Base-by-base conservation (phyloP, 1,140 invertebrate genomes). In the Aphidius gifuensis region DNA sequence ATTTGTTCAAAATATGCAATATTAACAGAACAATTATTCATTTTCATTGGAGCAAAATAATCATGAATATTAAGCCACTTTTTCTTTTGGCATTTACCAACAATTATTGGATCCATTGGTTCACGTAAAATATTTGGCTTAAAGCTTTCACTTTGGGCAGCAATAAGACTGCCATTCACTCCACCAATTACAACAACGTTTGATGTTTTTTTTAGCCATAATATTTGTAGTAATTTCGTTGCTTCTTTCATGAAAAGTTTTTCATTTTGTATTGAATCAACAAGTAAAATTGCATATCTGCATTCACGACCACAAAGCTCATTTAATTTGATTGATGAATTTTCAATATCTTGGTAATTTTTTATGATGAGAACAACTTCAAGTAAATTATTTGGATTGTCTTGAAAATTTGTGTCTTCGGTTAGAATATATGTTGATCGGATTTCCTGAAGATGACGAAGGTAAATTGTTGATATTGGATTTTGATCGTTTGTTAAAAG, bases 241-340 rank as follows among this genome's bases (percentile, higher is more conserved):
- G 63, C 51, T 1, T 71, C 57, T 1, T 55, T 16, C 6, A 72
- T 46, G 6, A 79, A 76, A 5, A 49, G 58, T 2, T 62, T 54
- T 39, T 72, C 44, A 6, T 68, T 49, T 0, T 16, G 16, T 43
- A 68, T 75, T 7, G 6, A 6, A 1, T 8, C 49, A 0, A 59
- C 61, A 5, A 74, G 3, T 32, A 73, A 64, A 6, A 64, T 42
- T 3, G 71, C n/a, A 43, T 68, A 73, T 23, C 38, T 23, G 57
- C 76, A 77, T 0, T 67, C 68, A 4, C 48, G 8, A 6, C 64
- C 64, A 51, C 75, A 78, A 5, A 74, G 32, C 5, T 72, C n/a
- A 0, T 66, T 1, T 1, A 68, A 45, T 32, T 66, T 46, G 0
- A 40, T 40, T 0, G 39, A 7, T 0, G 43, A 44, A 1, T 63